These are phyloP conservation scores for Leptodactylus fuscus DNA, from an alignment of 2,113 vertebrate species.

Conservation along the genomic window DNA sequence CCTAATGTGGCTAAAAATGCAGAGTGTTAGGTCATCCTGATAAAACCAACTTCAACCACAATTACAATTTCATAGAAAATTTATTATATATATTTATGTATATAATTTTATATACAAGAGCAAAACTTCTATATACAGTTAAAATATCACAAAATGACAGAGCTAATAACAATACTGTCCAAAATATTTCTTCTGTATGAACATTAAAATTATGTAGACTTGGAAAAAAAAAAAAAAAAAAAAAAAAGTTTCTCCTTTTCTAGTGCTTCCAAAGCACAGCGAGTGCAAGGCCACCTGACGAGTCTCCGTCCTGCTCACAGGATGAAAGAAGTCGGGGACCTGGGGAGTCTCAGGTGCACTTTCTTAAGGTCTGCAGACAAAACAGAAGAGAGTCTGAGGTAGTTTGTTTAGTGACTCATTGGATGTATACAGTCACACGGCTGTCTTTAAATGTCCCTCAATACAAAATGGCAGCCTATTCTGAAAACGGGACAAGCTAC, in stretches of 20 bases:
- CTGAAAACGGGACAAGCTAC: constrained; percentile 73
- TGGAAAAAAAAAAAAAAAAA: constrained; percentile 70
- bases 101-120: constrained; percentile 78
- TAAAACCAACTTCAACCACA: no score
- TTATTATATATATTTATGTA: constrained; percentile 70
- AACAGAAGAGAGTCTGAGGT: constrained; percentile 84
- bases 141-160: constrained; percentile 88
- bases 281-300: constrained; percentile 79
- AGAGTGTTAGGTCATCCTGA: no score
- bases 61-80: constrained; percentile 85
- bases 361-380: constrained; percentile 80
- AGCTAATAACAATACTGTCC: constrained; percentile 91
- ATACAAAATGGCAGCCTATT: constrained; percentile 76
- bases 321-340: constrained; percentile 76
- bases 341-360: constrained; percentile 76
- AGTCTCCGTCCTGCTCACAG: constrained; percentile 76
- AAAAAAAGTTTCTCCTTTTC: constrained; percentile 72
- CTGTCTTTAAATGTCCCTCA: constrained; percentile 72
- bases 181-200: constrained; percentile 92
- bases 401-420: constrained; percentile 78
- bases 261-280: constrained; percentile 83
- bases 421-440: constrained; percentile 72
- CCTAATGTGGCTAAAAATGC: no score
- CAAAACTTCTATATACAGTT: constrained; percentile 86
- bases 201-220: constrained; percentile 81